phyloP scores from a whole-genome alignment of 2,888 invertebrate species.

The Synergus itoensis region DNA sequence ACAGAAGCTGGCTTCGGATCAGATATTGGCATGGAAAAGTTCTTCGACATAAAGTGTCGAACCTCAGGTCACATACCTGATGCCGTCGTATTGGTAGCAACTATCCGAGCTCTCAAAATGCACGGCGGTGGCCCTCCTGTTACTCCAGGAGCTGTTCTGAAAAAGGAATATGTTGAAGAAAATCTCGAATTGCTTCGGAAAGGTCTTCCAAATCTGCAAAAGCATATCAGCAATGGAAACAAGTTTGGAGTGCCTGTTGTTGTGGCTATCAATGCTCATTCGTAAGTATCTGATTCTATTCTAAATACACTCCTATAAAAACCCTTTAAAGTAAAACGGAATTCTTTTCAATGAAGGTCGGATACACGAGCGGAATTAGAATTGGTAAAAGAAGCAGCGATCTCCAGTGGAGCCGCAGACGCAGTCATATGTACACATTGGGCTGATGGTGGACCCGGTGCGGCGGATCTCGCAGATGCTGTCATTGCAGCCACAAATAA shows the following conservation, averaged over 20 bases:
- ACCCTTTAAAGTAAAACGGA: background rate
- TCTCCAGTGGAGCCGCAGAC: slow-evolving; percentile 90
- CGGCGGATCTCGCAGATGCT: slow-evolving; percentile 90
- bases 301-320: slow-evolving; percentile 84
- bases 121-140: slow-evolving; percentile 98
- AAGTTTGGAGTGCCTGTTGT: slow-evolving; percentile 96
- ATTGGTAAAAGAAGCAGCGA: slow-evolving; percentile 85
- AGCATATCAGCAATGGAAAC: slow-evolving; percentile 95
- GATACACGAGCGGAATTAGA: slow-evolving; percentile 92
- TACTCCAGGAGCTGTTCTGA: slow-evolving; percentile 89
- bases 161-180: slow-evolving; percentile 91
- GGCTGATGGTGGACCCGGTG: slow-evolving; percentile 94
- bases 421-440: slow-evolving; percentile 95
- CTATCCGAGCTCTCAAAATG: slow-evolving; percentile 98
- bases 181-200: slow-evolving; percentile 91
- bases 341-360: slow-evolving; percentile 80
- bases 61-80: slow-evolving; percentile 91
- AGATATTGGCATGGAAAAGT: slow-evolving; percentile 99
- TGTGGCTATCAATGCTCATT: slow-evolving; percentile 93
- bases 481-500: slow-evolving; percentile 88
- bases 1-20: slow-evolving; percentile 99
- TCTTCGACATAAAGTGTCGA: slow-evolving; percentile 97
- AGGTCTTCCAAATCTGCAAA: slow-evolving; percentile 93
- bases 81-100: slow-evolving; percentile 95
- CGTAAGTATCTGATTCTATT: slow-evolving; percentile 79